Evolutionary conservation across 2,888 invertebrate species (phyloP), one percentile per base, ranked within the genome.

Genomic region (Philereme transversata): DNA sequence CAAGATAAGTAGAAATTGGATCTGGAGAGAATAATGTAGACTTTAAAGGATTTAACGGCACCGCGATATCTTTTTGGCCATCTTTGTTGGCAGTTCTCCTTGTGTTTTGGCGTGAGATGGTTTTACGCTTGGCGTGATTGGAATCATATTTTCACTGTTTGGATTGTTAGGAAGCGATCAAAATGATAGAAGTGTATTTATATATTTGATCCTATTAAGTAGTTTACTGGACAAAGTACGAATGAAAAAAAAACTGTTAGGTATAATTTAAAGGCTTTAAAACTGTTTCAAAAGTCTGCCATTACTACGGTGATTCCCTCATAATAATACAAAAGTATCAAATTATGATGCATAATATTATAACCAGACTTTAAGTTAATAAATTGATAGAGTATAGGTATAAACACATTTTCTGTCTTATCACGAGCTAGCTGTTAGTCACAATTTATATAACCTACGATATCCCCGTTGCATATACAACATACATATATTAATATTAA

Each of bases 21-120:
- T 71, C 66, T 69, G 64, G 65, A 58, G 64, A 67, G 69, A 69
- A 67, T 67, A 69, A 69, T 74, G 77, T 74, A 73, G 75, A 75
- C 69, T 72, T 78, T 78, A 76, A 71, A 76, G 72, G 76, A 76
- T 75, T 75, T 76, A 78, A 73, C 70, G 65, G 70, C 59, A 55
- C 54, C 55, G 47, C 48, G 66, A 62, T 70, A 64, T 70, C 68
- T 64, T 67, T 64, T 68, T 62, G 64, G 65, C 67, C 63, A 67
- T 69, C 69, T 63, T 64, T 66, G 67, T 65, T 69, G 67, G 69
- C 69, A 69, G 59, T 51, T 57, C 67, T 50, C 57, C 65, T 60
- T 62, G 63, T 62, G 65, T 60, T 60, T 54, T 62, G 59, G 54
- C 55, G 64, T 52, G 51, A 62, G 59, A 52, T 60, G 38, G 56